Conservation (phyloP, 2,113 vertebrate genomes). For the Podarcis muralis region DNA sequence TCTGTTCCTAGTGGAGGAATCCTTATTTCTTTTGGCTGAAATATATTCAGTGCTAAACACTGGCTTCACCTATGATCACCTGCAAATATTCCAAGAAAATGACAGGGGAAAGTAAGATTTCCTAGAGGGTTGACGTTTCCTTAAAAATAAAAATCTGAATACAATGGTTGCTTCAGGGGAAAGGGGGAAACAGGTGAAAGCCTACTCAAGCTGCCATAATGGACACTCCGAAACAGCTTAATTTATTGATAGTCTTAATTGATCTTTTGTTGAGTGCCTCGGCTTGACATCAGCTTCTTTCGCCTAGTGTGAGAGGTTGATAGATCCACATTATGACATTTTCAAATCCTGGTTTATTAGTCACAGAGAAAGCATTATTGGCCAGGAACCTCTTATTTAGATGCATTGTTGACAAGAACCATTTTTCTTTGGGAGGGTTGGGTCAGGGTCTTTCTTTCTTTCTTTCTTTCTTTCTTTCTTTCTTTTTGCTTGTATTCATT, state of each 20-base stretch:
- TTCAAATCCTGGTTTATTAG: constrained; percentile 69
- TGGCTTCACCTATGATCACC: not conserved
- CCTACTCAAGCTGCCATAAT: not conserved
- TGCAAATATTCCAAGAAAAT: not conserved
- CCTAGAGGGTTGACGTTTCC: not conserved
- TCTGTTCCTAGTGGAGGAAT: not conserved
- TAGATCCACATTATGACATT: constrained; percentile 59
- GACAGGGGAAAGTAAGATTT: not conserved
- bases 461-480: not conserved
- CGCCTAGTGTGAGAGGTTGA: constrained; percentile 44
- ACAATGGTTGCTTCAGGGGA: not conserved
- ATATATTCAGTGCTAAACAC: not conserved
- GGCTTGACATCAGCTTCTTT: constrained; percentile 35
- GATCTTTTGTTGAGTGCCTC: constrained; percentile 37
- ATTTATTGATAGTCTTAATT: constrained; percentile 37
- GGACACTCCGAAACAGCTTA: constrained; percentile 25
- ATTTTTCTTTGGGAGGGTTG: constrained; percentile 21
- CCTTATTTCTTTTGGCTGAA: not conserved
- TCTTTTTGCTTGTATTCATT: constrained; percentile 58
- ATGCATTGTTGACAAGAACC: constrained; percentile 62
- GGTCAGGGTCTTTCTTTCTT: constrained; percentile 43
- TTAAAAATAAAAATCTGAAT: not conserved
- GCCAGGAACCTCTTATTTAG: constrained; percentile 52
- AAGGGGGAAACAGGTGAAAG: constrained; percentile 14
- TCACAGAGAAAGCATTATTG: constrained; percentile 49